A percentile compares a stretch with the other conserved stretches of the same genome.
These are phyloP conservation scores for Kobus ellipsiprymnus DNA, from an alignment of 2,113 vertebrate species.

Conservation along the genomic window DNA sequence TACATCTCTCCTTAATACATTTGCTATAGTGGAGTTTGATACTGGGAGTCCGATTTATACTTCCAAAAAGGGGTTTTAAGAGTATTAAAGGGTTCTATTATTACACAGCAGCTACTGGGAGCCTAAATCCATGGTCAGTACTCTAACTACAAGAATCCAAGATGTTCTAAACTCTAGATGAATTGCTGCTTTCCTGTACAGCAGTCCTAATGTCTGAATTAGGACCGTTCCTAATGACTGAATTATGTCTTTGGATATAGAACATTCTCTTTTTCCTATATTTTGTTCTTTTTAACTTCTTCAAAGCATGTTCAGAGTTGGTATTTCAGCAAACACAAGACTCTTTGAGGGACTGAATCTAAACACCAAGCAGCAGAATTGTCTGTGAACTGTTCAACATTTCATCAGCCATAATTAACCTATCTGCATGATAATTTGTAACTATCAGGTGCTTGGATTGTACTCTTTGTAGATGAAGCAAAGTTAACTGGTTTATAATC, in stretches of 20 bases:
- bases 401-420: neutral
- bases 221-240: neutral
- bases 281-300: neutral
- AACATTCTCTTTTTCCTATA: neutral
- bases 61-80: neutral
- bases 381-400: neutral
- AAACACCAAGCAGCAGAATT: neutral
- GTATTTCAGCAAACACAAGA: neutral
- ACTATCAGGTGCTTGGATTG: slow-evolving; percentile 21
- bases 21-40: neutral
- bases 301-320: slow-evolving; percentile 9
- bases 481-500: slow-evolving; percentile 7
- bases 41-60: neutral
- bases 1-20: slow-evolving; percentile 4
- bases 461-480: slow-evolving; percentile 3
- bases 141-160: neutral
- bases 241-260: slow-evolving; percentile 15
- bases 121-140: neutral
- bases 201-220: neutral
- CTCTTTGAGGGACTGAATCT: slow-evolving; percentile 6
- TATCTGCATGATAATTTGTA: neutral
- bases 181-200: slow-evolving; percentile 11
- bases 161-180: neutral
- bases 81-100: neutral
- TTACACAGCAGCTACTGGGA: neutral